Conservation (phyloP, 23 tunicate species). For the Corella eumyota region DNA sequence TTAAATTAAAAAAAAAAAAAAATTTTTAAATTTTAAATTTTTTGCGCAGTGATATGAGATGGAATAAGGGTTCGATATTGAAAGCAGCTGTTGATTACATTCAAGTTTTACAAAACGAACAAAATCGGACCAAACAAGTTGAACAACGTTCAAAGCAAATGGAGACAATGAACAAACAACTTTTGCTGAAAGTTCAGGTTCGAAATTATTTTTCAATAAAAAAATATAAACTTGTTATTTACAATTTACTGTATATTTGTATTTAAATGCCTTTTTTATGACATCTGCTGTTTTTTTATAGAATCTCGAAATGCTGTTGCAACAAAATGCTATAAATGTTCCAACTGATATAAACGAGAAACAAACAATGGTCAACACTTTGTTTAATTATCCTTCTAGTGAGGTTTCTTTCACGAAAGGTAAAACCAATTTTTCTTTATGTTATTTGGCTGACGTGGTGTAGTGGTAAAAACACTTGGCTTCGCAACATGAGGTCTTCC, state of each 20-base stretch:
- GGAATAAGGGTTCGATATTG: conserved; percentile 92
- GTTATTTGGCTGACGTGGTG: too few species aligned
- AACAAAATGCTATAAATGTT: conserved; percentile 36
- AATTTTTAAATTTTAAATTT: too few species aligned
- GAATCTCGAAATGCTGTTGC: conserved; percentile 46
- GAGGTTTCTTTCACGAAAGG: too few species aligned
- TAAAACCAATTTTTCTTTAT: too few species aligned
- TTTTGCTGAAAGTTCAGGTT: conserved; percentile 67
- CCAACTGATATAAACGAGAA: conserved; percentile 33
- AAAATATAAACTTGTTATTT: neutral
- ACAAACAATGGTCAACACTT: conserved; percentile 35
- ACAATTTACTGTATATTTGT: neutral
- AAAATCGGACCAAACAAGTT: conserved; percentile 5
- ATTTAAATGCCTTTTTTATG: neutral
- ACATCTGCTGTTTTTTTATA: neutral
- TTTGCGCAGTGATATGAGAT: conserved; percentile 82
- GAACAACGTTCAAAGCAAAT: conserved; percentile 47
- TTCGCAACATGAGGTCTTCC: too few species aligned
- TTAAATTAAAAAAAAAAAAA: too few species aligned
- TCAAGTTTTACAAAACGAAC: conserved; percentile 30
- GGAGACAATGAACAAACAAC: conserved; percentile 38
- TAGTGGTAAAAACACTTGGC: too few species aligned
- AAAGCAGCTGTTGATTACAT: conserved; percentile 90
- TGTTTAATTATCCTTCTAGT: conserved; percentile 3
- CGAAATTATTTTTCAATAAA: neutral